These are phyloP conservation scores for Drosophila vallismaia DNA, from an alignment of 2,888 invertebrate genomes.

Conservation along the genomic window DNA sequence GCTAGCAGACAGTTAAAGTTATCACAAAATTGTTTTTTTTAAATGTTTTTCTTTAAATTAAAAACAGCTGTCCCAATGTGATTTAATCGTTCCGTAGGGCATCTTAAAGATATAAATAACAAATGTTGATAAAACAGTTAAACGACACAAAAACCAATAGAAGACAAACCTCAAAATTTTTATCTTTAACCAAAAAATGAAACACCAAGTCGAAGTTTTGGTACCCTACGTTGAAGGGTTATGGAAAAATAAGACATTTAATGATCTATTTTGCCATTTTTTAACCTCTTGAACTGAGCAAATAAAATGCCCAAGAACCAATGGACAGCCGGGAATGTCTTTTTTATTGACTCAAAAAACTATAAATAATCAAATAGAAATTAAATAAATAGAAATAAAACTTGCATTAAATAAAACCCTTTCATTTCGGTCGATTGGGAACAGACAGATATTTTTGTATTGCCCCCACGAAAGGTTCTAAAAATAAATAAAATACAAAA, in stretches of 20 bases:
- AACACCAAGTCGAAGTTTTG: neutral
- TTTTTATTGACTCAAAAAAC: neutral
- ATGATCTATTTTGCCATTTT: neutral
- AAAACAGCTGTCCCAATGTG: neutral
- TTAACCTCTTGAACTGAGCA: neutral
- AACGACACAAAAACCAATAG: neutral
- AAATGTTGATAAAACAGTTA: neutral
- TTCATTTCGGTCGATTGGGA: conserved; percentile 2
- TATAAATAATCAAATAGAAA: neutral
- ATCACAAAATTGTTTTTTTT: neutral
- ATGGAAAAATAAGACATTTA: too few relatives aligned
- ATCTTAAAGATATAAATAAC: neutral
- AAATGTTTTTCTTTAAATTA: neutral
- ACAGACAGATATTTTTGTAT: neutral
- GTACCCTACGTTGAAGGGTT: neutral
- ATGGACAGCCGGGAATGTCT: neutral
- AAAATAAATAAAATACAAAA: conserved; percentile 26
- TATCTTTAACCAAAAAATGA: neutral
- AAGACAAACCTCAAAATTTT: neutral
- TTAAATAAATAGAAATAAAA: neutral
- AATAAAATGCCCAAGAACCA: neutral
- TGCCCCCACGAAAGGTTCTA: conserved; percentile 19
- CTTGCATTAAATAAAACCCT: neutral
- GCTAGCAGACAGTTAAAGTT: neutral
- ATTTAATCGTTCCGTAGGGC: neutral